A percentile compares a stretch with the other conserved stretches of the same genome.
These are phyloP conservation scores for Laticauda colubrina DNA, from an alignment of 2,113 vertebrate genomes.

Conservation along the genomic window DNA sequence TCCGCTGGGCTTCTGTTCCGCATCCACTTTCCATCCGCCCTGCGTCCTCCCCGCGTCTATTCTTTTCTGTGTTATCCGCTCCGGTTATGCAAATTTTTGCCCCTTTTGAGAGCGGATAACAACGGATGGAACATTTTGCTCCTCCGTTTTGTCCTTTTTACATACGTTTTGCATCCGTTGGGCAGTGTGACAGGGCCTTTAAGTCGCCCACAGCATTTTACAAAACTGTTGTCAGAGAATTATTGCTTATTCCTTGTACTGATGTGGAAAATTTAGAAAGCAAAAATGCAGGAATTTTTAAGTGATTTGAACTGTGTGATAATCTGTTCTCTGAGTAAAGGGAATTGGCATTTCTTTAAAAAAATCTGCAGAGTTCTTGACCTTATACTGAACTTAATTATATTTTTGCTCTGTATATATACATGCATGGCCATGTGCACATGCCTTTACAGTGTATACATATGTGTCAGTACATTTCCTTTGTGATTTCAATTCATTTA, in stretches of 20 bases:
- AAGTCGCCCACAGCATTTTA: neutral
- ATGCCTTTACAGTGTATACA: neutral
- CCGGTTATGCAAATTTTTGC: too few relatives aligned
- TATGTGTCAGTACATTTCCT: neutral
- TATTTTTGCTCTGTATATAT: neutral
- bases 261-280: neutral
- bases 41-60: too few relatives aligned
- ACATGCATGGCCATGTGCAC: neutral
- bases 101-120: too few relatives aligned
- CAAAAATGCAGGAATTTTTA: neutral
- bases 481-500: neutral
- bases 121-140: too few relatives aligned
- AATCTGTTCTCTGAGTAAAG: neutral
- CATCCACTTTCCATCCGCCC: too few relatives aligned
- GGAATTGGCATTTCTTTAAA: neutral
- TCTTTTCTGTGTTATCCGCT: too few relatives aligned
- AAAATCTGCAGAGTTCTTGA: neutral
- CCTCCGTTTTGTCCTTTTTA: too few relatives aligned
- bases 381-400: neutral
- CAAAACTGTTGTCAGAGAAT: neutral
- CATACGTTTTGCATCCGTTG: too few relatives aligned
- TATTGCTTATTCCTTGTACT: neutral
- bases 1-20: too few relatives aligned
- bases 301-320: neutral
- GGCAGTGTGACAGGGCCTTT: too few relatives aligned